Base-by-base conservation (phyloP, 2,888 invertebrate species). In the Luffia ferchaultella region DNA sequence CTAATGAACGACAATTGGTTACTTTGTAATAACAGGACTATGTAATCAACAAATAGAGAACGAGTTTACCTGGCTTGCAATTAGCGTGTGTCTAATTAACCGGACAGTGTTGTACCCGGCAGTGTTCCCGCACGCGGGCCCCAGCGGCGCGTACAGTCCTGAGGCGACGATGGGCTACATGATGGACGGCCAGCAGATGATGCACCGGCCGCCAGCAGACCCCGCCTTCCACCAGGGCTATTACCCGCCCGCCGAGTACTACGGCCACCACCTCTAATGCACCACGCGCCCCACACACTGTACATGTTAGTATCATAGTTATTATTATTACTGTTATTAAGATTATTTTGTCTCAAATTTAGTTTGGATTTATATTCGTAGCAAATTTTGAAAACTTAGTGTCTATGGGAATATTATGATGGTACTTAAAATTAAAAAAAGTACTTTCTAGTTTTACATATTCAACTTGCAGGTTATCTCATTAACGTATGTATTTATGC, bases 141-240 rank as follows among this genome's bases (percentile, higher is more conserved):
- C 96, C 67, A 95, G 95, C 85, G 95, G 95, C 67, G 93, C 93
- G 60, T 97, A 97, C 88, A 96, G 96, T 85, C 97, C 97, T 62
- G 97, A 97, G 79, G 95, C 94, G 68, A 90, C 93, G 74, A 95
- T 95, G 90, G 95, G 96, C 80, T 96, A 96, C 85, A 97, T 97
- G 93, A 96, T 97, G 95, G 97, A 97, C 86, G 94, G 95, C 66
- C 95, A 95, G 86, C 95, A 95, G 86, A 96, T 96, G 95, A 95
- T 95, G 93, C 95, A 95, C 87, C 92, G 95, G 87, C 93, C 95
- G 70, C 95, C 95, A 62, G 92, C 93, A 64, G 95, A 95, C 87
- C 93, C 95, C 54, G 91, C 93, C 86, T 95, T 95, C 89, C 95
- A 95, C 88, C 94, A 95, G 86, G 94, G 95, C 75, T 95, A 95